phyloP scores from a whole-genome alignment of 2,888 invertebrate genomes.

The Pterostichus madidus region DNA sequence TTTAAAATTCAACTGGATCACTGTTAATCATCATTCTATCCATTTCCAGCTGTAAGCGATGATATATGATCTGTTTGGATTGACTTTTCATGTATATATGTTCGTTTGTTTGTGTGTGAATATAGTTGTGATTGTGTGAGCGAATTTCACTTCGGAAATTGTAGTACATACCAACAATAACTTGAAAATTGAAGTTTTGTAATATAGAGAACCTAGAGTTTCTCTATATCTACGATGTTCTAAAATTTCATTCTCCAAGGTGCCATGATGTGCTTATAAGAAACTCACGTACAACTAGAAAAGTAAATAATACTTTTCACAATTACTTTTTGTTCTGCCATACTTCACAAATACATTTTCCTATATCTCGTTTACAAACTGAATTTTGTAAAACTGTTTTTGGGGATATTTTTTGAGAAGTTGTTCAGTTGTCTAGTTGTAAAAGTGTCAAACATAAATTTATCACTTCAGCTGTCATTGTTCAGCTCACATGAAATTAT shows the following conservation, averaged over 20 bases:
- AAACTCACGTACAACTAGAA: background rate
- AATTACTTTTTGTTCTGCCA: background rate
- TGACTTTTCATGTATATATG: slow-evolving; percentile 26
- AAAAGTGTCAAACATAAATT: too few relatives aligned
- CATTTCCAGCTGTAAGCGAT: slow-evolving; percentile 50
- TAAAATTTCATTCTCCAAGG: slow-evolving; percentile 29
- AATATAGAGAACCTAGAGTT: slow-evolving; percentile 20
- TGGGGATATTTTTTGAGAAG: too few relatives aligned
- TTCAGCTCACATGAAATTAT: too few relatives aligned
- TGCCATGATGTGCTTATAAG: background rate
- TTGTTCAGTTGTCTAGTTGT: too few relatives aligned
- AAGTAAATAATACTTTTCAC: slow-evolving; percentile 27
- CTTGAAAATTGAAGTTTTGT: slow-evolving; percentile 28
- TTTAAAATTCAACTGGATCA: slow-evolving; percentile 57
- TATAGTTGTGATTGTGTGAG: slow-evolving; percentile 10
- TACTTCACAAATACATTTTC: background rate
- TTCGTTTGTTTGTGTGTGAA: background rate
- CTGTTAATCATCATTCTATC: slow-evolving; percentile 59
- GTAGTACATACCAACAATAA: slow-evolving; percentile 23
- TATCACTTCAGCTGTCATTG: too few relatives aligned
- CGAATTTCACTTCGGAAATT: slow-evolving; percentile 26
- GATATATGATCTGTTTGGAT: slow-evolving; percentile 52
- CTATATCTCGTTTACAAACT: too few relatives aligned
- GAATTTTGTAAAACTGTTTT: too few relatives aligned
- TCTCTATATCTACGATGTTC: slow-evolving; percentile 18